Evolutionary conservation across 2,113 vertebrate genomes (phyloP).

Genomic region (Prionailurus bengalensis): DNA sequence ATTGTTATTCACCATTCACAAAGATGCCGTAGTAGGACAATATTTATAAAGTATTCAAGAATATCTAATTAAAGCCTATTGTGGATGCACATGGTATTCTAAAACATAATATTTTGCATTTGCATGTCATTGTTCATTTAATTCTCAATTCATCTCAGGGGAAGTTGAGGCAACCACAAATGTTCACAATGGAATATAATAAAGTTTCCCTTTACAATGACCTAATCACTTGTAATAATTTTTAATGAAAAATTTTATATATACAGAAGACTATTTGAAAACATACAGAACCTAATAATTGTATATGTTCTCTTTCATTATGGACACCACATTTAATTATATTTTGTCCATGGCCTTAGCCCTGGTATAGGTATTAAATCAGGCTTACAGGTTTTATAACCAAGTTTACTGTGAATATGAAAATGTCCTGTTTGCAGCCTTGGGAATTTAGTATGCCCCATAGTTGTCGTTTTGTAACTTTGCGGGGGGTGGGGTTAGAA

Average conservation of each 20-base stretch:
- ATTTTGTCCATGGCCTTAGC: slow-evolving; percentile 7
- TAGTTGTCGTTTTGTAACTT: background rate
- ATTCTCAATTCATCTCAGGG: background rate
- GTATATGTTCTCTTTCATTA: background rate
- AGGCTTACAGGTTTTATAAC: background rate
- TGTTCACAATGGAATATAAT: background rate
- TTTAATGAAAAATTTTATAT: slow-evolving; percentile 37
- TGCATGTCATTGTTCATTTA: slow-evolving; percentile 22
- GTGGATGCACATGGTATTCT: background rate
- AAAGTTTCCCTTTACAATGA: background rate
- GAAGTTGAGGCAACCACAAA: background rate
- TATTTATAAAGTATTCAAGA: slow-evolving; percentile 12
- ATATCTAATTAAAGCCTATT: background rate
- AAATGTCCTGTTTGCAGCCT: background rate
- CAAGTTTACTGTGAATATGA: slow-evolving; percentile 10
- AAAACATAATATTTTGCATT: slow-evolving; percentile 20
- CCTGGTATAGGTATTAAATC: background rate
- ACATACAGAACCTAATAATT: slow-evolving; percentile 25
- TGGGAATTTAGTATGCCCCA: background rate
- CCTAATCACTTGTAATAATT: background rate
- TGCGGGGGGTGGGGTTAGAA: background rate
- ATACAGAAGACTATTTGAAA: background rate
- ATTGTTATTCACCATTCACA: background rate
- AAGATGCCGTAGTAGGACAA: background rate
- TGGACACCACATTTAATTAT: background rate